Evolutionary conservation across 2,113 vertebrate genomes (phyloP), one percentile per base, ranked within the genome.

Genomic region (Protobothrops mucrosquamatus): DNA sequence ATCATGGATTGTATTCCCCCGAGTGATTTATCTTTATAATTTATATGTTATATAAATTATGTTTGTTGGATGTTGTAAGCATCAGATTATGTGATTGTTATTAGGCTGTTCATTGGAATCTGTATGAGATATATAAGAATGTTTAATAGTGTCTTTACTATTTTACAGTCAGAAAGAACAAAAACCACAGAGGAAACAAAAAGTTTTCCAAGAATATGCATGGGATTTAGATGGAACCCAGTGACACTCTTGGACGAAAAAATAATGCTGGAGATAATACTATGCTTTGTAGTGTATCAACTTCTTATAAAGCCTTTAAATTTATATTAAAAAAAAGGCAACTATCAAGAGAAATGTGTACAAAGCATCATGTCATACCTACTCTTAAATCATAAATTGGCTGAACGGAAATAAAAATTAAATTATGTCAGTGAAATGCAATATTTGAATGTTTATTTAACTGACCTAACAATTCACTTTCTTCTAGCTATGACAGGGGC

Each of bases 401-500:
- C 10, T 57, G 24, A 12, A 51, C 9, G 29, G 6, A 56, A 85
- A 74, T 39, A 34, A 43, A 74, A 52, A 48, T 69, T 39, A 46
- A 39, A 29, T 56, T 18, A 87, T 55, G 6, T 24, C 26, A 92
- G 15, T 81, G 52, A 85, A 89, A 85, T 59, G 1, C 14, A 8
- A 7, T 43, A 91, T 23, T 85, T 2, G 43, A 39, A 51, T 9
- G 0, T 20, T 0, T 34, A 0, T 12, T 0, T 91, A 86, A 92
- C 23, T 10, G 48, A 94, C 2, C 54, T 0, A 39, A 39, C 15
- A 81, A 0, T 59, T 90, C 9, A 43, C 1, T 3, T n/a, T 56
- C 87, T 18, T 89, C 43, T 93, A 99, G 99, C 97, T 99, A 99
- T 94, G 99, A 99, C 97, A 98, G 98, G 91, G 98, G 98, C 93